A percentile compares a stretch with the other conserved stretches of the same genome.
Evolutionary conservation across 2,113 vertebrate genomes (phyloP).

Genomic region (Mionectes macconnelli): DNA sequence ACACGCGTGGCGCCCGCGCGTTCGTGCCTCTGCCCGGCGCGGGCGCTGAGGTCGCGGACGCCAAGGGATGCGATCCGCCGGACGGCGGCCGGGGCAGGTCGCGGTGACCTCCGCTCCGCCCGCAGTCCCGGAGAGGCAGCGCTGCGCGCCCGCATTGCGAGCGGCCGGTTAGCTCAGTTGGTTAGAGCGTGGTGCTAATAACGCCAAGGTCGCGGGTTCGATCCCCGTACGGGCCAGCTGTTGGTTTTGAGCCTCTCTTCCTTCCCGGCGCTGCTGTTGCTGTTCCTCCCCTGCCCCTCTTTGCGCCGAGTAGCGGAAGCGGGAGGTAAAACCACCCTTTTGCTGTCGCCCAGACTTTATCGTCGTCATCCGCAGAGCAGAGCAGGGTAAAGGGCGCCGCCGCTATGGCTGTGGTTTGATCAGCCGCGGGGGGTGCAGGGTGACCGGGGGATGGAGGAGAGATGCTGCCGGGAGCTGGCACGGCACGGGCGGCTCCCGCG

Average conservation of each 20-base stretch:
- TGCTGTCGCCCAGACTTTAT: fast-evolving
- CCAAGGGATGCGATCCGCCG: fast-evolving
- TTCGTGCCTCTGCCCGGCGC: fast-evolving
- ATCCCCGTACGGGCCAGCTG: not conserved
- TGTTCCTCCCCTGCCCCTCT: fast-evolving
- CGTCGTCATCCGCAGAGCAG: fast-evolving
- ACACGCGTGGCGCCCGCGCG: fast-evolving
- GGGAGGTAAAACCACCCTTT: fast-evolving
- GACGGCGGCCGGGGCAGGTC: fast-evolving
- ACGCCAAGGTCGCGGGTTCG: constrained; percentile 73
- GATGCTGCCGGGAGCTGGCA: fast-evolving
- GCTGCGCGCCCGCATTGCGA: too few species aligned
- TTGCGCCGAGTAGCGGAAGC: fast-evolving
- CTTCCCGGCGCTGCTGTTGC: fast-evolving
- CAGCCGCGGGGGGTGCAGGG: fast-evolving
- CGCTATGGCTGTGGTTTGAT: fast-evolving
- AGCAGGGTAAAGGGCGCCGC: fast-evolving
- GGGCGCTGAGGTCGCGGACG: fast-evolving
- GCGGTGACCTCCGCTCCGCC: fast-evolving
- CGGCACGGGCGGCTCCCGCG: fast-evolving
- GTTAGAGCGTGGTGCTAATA: constrained; percentile 72
- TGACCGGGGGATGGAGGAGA: fast-evolving
- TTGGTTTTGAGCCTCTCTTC: fast-evolving
- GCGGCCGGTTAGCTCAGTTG: constrained; percentile 74
- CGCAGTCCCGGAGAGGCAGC: fast-evolving